These are phyloP conservation scores for Xanthorhoe spadicearia DNA, from an alignment of 2,888 invertebrate species.

Conservation along the genomic window DNA sequence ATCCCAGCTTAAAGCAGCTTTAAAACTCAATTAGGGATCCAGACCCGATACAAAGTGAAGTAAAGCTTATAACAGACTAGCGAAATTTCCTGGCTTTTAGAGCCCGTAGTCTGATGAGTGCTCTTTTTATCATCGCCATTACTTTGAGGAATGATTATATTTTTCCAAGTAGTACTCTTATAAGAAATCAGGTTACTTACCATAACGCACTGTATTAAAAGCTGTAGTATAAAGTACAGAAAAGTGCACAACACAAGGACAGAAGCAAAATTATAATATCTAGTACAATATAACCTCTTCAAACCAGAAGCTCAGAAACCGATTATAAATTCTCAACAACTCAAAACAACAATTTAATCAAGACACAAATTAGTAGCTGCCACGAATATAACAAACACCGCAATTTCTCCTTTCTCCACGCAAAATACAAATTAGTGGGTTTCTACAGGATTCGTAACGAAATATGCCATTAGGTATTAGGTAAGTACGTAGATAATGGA, in stretches of 20 bases:
- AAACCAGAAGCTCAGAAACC: slow-evolving; percentile 6
- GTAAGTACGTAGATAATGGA: background rate
- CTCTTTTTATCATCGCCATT: no score
- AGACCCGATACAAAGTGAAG: slow-evolving; percentile 24
- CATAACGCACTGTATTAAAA: no score
- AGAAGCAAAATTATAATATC: slow-evolving; percentile 1
- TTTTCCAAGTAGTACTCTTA: no score
- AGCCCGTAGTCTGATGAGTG: no score
- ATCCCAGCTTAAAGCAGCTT: slow-evolving; percentile 38
- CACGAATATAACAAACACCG: slow-evolving; percentile 15
- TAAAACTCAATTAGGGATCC: slow-evolving; percentile 38
- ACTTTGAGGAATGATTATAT: no score
- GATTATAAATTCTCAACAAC: slow-evolving; percentile 22
- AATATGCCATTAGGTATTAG: slow-evolving; percentile 13
- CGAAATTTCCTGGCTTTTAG: background rate
- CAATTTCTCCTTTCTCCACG: slow-evolving; percentile 17
- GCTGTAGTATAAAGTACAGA: background rate
- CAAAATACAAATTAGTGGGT: slow-evolving; percentile 30
- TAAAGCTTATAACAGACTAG: background rate
- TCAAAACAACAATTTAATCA: slow-evolving; percentile 30
- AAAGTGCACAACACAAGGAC: background rate
- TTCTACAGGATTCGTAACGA: slow-evolving; percentile 17
- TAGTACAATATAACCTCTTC: slow-evolving; percentile 5
- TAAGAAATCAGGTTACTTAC: no score
- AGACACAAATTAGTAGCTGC: slow-evolving; percentile 29